Evolutionary conservation across 2,888 invertebrate species (phyloP).

Genomic region (Cylloceria caligata): DNA sequence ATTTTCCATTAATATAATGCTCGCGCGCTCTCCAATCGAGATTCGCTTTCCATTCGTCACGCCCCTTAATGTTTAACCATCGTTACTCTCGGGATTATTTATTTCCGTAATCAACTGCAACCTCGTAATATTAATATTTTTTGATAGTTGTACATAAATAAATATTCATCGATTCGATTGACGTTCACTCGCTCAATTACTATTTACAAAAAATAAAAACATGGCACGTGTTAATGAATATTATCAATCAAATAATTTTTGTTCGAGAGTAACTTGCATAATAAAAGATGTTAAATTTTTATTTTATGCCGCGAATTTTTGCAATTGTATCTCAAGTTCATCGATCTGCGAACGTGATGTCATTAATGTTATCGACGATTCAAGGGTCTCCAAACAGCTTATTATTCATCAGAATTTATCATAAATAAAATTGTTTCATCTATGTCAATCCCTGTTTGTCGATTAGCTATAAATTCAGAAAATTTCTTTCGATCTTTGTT

Average conservation of each 20-base stretch:
- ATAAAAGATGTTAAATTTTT: too few species aligned
- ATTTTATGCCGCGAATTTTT: too few species aligned
- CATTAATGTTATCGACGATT: not conserved
- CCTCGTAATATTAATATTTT: too few species aligned
- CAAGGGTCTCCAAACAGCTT: not conserved
- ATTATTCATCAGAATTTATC: not conserved
- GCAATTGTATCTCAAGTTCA: slow-evolving; percentile 7
- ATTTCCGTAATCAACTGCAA: too few species aligned
- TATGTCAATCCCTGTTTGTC: not conserved
- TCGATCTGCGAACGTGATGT: slow-evolving; percentile 4
- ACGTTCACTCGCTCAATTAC: not conserved
- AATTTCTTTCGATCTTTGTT: not conserved
- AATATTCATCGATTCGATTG: too few species aligned
- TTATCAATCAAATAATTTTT: not conserved
- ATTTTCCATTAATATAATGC: slow-evolving; percentile 46
- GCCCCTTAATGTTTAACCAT: not conserved
- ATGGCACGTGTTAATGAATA: too few species aligned
- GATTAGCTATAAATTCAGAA: not conserved
- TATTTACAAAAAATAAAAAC: not conserved
- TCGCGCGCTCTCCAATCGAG: slow-evolving; percentile 8
- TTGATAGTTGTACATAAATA: too few species aligned
- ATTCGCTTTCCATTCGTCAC: not conserved
- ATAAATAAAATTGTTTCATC: not conserved
- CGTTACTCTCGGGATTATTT: too few species aligned
- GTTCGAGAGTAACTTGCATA: not conserved